Evolutionary conservation across 1,140 invertebrate genomes (phyloP), one percentile per base, ranked within the genome.

Genomic region (Drosophila tristis): DNA sequence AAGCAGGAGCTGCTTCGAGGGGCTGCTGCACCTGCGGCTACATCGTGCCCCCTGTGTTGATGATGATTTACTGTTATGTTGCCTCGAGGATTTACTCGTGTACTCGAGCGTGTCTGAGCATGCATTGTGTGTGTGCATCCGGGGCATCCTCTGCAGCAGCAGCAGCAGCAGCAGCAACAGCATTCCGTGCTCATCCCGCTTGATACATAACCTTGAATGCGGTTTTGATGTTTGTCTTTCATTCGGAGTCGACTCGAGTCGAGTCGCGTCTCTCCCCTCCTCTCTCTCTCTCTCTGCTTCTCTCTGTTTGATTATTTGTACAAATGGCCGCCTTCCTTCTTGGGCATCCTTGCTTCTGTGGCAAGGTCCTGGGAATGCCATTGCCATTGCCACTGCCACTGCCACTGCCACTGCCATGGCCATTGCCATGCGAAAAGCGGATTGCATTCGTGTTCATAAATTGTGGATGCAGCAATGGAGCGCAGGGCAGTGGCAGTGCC

Each of bases 51-150:
- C 42, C 63, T 70, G 78, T 66, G 54, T 90, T 91, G 87, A 90
- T 86, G 89, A 90, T 90, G 87, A 91, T 91, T 91, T 91, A 91
- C 79, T 81, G 72, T 91, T 91, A 90, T 91, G 89, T 85, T 80
- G 77, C 74, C 85, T 74, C 80, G 56, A 85, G 89, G 89, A 91
- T 91, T 91, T 91, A 74, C 74, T 64, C 55, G 78, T 87, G 84
- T 89, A 89, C 73, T 89, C 84, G 62, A 87, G 72, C 84, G 53
- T 89, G 84, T 84, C 84, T 80, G 71, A 55, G 55, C 59, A 60
- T 50, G 62, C 74, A 76, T 59, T 64, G 66, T 74, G 54, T 54
- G 59, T 64, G 48, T 60, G 78, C 66, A 58, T 63, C 58, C 63
- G 68, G 53, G 45, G 43, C 50, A 39, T 75, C 60, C 29, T 6